Evolutionary conservation across 2,113 vertebrate genomes (phyloP).

Genomic region (Bungarus multicinctus): DNA sequence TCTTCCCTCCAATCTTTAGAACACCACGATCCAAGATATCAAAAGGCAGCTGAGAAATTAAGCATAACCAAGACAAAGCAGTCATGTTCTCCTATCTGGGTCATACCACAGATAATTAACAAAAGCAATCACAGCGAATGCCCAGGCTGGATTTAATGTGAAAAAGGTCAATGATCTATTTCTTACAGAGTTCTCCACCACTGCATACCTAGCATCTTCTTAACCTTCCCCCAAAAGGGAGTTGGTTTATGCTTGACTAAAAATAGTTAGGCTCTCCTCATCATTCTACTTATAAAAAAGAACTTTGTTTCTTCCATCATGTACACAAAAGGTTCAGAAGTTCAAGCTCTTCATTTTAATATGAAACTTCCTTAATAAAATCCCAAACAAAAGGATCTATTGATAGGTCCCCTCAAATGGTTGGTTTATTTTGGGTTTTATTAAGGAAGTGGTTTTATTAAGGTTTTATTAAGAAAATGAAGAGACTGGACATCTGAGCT

Average conservation of each 20-base stretch:
- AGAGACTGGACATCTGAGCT: background rate
- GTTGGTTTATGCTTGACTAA: background rate
- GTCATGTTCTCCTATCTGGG: background rate
- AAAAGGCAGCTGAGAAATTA: background rate
- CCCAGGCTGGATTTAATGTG: background rate
- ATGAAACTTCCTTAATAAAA: background rate
- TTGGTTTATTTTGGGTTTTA: too few relatives aligned
- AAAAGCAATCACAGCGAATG: background rate
- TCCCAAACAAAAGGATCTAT: background rate
- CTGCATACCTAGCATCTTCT: background rate
- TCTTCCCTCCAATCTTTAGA: background rate
- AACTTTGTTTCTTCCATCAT: background rate
- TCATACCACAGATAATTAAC: background rate
- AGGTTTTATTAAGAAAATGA: too few relatives aligned
- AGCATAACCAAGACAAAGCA: background rate
- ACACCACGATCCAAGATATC: background rate
- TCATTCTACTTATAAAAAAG: background rate
- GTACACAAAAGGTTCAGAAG: background rate
- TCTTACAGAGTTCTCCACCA: background rate
- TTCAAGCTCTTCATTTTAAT: background rate
- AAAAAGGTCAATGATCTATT: background rate
- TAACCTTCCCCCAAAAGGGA: background rate
- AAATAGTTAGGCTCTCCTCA: background rate
- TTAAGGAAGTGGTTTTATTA: too few relatives aligned
- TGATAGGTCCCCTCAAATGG: background rate